Percentiles rank a stretch among this genome's conserved stretches.
Evolutionary conservation across 2,113 vertebrate genomes (phyloP).

Genomic region (Puffinus mauretanicus): DNA sequence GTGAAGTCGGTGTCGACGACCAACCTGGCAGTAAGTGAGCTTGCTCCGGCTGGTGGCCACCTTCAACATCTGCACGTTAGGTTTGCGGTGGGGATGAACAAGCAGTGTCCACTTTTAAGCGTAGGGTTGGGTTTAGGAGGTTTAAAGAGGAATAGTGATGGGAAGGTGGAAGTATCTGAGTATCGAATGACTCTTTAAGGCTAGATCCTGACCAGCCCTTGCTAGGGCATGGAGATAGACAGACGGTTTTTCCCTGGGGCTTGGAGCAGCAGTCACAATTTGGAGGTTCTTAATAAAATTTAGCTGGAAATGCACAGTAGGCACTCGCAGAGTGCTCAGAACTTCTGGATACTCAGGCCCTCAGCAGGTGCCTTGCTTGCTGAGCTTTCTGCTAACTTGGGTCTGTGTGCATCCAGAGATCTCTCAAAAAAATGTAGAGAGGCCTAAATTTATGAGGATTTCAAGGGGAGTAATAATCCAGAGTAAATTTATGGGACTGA

Average conservation of each 20-base stretch:
- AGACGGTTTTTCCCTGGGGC: neutral
- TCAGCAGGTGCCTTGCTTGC: neutral
- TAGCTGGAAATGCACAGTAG: neutral
- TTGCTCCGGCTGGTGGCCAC: neutral
- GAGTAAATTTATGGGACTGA: neutral
- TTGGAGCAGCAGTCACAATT: neutral
- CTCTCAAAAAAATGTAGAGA: neutral
- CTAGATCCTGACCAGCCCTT: neutral
- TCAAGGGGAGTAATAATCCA: neutral
- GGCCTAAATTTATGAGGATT: neutral
- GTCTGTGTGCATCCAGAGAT: neutral
- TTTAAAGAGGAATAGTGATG: neutral
- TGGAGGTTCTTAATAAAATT: neutral
- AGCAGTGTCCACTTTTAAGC: neutral
- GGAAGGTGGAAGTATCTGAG: neutral
- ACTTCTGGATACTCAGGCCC: rapidly evolving
- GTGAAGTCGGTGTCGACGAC: neutral
- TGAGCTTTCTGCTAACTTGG: neutral
- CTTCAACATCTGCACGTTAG: rapidly evolving
- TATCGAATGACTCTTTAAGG: neutral
- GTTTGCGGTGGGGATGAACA: neutral
- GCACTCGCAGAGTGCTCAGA: rapidly evolving
- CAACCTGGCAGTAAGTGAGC: constrained; percentile 55
- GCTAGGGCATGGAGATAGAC: no score
- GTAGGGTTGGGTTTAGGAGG: rapidly evolving